Evolutionary conservation across 1,140 invertebrate species (phyloP).

Genomic region (Monomorium pharaonis): DNA sequence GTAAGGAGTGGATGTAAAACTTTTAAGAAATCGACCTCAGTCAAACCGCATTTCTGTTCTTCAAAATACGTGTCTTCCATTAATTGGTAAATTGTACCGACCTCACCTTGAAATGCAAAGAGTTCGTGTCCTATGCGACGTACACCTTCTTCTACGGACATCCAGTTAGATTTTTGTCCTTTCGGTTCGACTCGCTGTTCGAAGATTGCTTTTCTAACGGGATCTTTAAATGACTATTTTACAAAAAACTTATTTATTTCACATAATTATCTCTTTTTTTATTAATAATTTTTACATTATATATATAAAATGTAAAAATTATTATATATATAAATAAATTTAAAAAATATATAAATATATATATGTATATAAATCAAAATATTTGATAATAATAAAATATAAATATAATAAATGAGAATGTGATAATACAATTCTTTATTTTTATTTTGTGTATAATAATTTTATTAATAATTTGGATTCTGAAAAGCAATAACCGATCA

Average conservation of each 20-base stretch:
- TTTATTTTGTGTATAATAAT: too few relatives aligned
- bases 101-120: constrained; percentile 79
- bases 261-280: background rate
- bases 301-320: too few relatives aligned
- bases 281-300: background rate
- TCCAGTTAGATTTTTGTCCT: too few relatives aligned
- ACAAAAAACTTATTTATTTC: constrained; percentile 14
- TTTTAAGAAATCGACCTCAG: constrained; percentile 87
- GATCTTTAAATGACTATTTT: constrained; percentile 6
- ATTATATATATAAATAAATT: too few relatives aligned
- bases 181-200: too few relatives aligned
- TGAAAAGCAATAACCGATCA: too few relatives aligned
- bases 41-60: constrained; percentile 88
- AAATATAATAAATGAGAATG: background rate
- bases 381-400: background rate
- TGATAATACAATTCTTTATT: too few relatives aligned
- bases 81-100: constrained; percentile 87
- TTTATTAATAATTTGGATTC: too few relatives aligned
- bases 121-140: too few relatives aligned
- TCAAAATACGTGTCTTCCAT: constrained; percentile 88
- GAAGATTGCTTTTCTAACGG: too few relatives aligned
- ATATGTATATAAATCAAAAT: background rate
- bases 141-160: too few relatives aligned
- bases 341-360: too few relatives aligned
- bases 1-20: constrained; percentile 87